Percentiles rank a stretch among this genome's conserved stretches.
Conservation (phyloP, 2,113 vertebrate species). For the Pedionomus torquatus region DNA sequence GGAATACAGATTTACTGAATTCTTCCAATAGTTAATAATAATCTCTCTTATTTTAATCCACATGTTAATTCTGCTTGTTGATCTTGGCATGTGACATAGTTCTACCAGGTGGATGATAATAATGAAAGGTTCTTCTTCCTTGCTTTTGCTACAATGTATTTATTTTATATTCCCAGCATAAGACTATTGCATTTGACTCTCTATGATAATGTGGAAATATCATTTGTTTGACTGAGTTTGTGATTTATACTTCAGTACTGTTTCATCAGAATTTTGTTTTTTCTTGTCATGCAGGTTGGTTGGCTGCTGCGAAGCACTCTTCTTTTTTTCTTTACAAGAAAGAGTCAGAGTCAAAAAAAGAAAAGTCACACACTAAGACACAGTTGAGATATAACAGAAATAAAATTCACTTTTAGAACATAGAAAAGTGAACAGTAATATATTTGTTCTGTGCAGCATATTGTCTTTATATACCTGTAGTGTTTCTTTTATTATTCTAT, state of each 20-base stretch:
- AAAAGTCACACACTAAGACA: neutral
- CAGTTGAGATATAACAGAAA: neutral
- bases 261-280: neutral
- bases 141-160: neutral
- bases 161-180: neutral
- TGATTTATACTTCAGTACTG: neutral
- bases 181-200: neutral
- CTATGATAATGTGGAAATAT: neutral
- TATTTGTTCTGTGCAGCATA: neutral
- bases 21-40: neutral
- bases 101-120: neutral
- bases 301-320: neutral
- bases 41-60: neutral
- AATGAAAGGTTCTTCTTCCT: neutral
- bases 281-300: neutral
- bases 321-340: neutral
- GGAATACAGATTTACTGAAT: neutral
- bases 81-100: neutral
- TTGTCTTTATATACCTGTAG: neutral
- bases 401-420: neutral
- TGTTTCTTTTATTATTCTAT: constrained; percentile 31
- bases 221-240: neutral
- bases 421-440: neutral
- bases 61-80: neutral
- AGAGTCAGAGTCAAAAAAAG: neutral